Percentiles rank a stretch among this genome's conserved stretches.
Evolutionary conservation across 2,888 invertebrate genomes (phyloP).

Genomic region (Electrophaes corylata): DNA sequence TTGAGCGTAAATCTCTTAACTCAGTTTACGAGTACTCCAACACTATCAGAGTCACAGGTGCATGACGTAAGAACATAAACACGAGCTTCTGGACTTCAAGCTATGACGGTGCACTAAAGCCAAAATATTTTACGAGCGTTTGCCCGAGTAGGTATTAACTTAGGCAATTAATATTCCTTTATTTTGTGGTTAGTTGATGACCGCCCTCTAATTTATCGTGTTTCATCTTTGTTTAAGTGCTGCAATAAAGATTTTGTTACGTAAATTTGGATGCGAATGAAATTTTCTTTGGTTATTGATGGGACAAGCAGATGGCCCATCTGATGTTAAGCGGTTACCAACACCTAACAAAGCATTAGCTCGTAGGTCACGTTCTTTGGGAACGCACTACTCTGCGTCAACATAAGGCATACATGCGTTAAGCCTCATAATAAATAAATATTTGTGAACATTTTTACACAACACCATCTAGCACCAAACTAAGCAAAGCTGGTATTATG

Average conservation of each 20-base stretch:
- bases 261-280: conserved; percentile 7
- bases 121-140: conserved; percentile 28
- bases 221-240: conserved; percentile 27
- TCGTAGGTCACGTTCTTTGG: too few relatives aligned
- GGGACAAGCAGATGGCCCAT: too few relatives aligned
- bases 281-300: not conserved
- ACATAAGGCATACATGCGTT: too few relatives aligned
- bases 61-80: conserved; percentile 11
- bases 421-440: too few relatives aligned
- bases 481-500: too few relatives aligned
- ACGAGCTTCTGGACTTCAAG: conserved; percentile 6
- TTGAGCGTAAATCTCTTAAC: not conserved
- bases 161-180: conserved; percentile 30
- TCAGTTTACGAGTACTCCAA: not conserved
- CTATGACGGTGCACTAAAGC: conserved; percentile 26
- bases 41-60: not conserved
- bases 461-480: too few relatives aligned
- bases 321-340: too few relatives aligned
- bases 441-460: too few relatives aligned
- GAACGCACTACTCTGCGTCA: too few relatives aligned
- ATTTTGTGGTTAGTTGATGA: conserved; percentile 32
- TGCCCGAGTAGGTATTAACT: conserved; percentile 24
- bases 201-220: conserved; percentile 26
- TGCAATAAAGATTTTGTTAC: conserved; percentile 29
- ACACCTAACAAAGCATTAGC: too few relatives aligned